Percentiles rank a stretch among this genome's conserved stretches.
Evolutionary conservation across 2,888 invertebrate genomes (phyloP).

Genomic region (Lasioglossum zephyrum): DNA sequence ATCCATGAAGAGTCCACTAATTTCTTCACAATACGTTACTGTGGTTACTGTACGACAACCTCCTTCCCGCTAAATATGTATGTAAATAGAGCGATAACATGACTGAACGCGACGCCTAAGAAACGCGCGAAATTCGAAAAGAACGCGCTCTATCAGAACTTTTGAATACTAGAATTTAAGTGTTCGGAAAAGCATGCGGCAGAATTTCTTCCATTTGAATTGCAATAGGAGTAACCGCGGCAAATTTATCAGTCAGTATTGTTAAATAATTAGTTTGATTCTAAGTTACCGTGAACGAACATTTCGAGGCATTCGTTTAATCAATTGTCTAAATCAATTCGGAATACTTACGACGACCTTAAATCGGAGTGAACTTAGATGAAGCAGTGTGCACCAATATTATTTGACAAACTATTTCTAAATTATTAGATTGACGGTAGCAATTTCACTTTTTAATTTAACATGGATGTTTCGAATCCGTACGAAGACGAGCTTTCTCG

Average conservation of each 20-base stretch:
- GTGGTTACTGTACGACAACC: too few relatives aligned
- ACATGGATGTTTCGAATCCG: conserved; percentile 34
- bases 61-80: too few relatives aligned
- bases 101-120: too few relatives aligned
- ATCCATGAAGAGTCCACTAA: not conserved
- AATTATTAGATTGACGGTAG: conserved; percentile 4
- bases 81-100: conserved; percentile 3
- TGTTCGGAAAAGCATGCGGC: conserved; percentile 27
- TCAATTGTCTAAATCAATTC: conserved; percentile 27
- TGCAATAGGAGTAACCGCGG: not conserved
- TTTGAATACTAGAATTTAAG: conserved; percentile 3
- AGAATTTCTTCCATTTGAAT: conserved; percentile 4
- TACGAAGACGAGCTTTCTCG: conserved; percentile 51
- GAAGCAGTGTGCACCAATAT: not conserved
- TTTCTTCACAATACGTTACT: not conserved
- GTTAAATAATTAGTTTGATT: not conserved
- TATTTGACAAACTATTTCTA: conserved; percentile 7
- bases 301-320: not conserved
- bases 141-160: conserved; percentile 6
- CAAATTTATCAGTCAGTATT: not conserved
- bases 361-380: not conserved
- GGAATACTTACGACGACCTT: conserved; percentile 24
- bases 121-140: not conserved
- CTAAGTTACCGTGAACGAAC: not conserved
- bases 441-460: not conserved